phyloP scores from a whole-genome alignment of 2,888 invertebrate genomes.

The Hirtodrosophila alboralis region DNA sequence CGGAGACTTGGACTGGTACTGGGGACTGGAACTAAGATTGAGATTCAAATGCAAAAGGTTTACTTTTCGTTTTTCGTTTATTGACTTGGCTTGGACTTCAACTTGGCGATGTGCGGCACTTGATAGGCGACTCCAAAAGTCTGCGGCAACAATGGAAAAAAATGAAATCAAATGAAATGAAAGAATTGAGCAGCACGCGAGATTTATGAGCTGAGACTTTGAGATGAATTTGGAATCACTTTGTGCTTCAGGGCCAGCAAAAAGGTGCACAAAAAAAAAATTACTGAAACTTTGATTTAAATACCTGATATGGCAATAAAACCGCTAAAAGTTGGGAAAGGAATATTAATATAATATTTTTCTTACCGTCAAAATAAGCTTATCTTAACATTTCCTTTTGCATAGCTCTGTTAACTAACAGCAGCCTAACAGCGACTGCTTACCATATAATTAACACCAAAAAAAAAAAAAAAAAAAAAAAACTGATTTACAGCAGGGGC shows the following conservation, averaged over 20 bases:
- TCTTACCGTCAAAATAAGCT: no score
- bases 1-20: slow-evolving; percentile 10
- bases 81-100: slow-evolving; percentile 42
- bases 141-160: slow-evolving; percentile 48
- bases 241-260: slow-evolving; percentile 6
- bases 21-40: slow-evolving; percentile 31
- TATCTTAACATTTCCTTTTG: background rate
- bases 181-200: slow-evolving; percentile 63
- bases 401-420: slow-evolving; percentile 12
- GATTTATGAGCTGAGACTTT: slow-evolving; percentile 73
- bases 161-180: slow-evolving; percentile 62
- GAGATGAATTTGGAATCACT: slow-evolving; percentile 37
- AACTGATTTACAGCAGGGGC: slow-evolving; percentile 43
- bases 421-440: slow-evolving; percentile 23
- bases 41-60: slow-evolving; percentile 67
- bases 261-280: slow-evolving; percentile 20
- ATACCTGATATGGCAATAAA: slow-evolving; percentile 30
- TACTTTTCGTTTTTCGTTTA: slow-evolving; percentile 33
- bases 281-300: slow-evolving; percentile 33
- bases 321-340: background rate
- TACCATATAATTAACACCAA: slow-evolving; percentile 68
- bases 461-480: slow-evolving; percentile 39
- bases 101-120: slow-evolving; percentile 63
- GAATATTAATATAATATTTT: no score
- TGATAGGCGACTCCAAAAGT: slow-evolving; percentile 57